phyloP scores from a whole-genome alignment of 2,888 invertebrate genomes.

The Coleophora flavipennella region DNA sequence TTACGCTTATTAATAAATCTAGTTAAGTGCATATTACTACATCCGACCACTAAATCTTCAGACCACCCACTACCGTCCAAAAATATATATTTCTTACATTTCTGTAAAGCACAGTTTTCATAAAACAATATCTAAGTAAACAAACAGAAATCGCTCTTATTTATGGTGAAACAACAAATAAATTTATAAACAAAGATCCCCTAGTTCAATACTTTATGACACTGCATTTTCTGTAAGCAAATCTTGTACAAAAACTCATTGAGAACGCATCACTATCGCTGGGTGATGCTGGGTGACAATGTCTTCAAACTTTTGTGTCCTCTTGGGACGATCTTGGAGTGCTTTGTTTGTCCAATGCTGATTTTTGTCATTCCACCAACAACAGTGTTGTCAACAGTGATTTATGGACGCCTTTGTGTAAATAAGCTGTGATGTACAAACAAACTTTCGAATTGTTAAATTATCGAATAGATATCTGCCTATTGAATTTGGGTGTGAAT shows the following conservation, averaged over 20 bases:
- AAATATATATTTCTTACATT: constrained; percentile 14
- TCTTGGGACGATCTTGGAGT: background rate
- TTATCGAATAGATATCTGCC: background rate
- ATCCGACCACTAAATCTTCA: constrained; percentile 40
- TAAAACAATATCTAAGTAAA: too few species aligned
- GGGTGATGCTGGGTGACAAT: too few species aligned
- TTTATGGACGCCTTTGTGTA: constrained; percentile 44
- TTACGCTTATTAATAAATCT: constrained; percentile 56
- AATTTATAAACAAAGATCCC: too few species aligned
- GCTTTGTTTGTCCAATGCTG: constrained; percentile 17
- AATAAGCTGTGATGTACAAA: constrained; percentile 22
- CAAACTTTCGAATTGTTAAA: constrained; percentile 20
- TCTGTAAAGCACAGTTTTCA: constrained; percentile 14
- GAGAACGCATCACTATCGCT: too few species aligned
- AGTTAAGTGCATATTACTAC: constrained; percentile 30
- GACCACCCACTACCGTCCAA: constrained; percentile 50
- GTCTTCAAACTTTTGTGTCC: background rate
- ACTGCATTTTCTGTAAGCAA: constrained; percentile 2
- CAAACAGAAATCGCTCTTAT: too few species aligned
- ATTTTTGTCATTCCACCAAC: constrained; percentile 38
- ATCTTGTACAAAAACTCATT: background rate
- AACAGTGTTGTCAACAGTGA: constrained; percentile 51
- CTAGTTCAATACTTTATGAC: background rate
- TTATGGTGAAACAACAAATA: too few species aligned
- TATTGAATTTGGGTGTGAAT: background rate